A percentile compares a stretch with the other conserved stretches of the same genome.
Evolutionary conservation across 2,888 invertebrate genomes (phyloP).

Genomic region (Dasysyrphus albostriatus): DNA sequence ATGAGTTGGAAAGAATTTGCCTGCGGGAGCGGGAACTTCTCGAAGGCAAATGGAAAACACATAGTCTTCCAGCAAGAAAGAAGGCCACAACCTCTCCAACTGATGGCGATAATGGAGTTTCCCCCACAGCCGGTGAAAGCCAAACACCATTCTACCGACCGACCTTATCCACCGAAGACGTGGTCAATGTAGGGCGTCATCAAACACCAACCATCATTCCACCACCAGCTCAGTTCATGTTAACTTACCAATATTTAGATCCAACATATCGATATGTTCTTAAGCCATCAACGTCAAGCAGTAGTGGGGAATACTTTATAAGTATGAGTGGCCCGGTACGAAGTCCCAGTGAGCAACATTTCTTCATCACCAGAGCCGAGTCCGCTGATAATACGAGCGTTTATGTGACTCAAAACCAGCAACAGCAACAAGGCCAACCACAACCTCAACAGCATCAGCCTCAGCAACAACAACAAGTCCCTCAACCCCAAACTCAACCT

Average conservation of each 20-base stretch:
- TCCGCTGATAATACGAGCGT: slow-evolving; percentile 80
- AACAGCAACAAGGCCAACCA: slow-evolving; percentile 80
- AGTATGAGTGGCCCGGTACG: slow-evolving; percentile 88
- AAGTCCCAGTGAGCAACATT: slow-evolving; percentile 88
- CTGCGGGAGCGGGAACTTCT: slow-evolving; percentile 92
- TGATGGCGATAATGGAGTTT: slow-evolving; percentile 83
- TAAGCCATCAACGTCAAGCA: slow-evolving; percentile 87
- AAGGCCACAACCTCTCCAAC: slow-evolving; percentile 87
- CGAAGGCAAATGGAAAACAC: slow-evolving; percentile 95
- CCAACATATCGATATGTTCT: slow-evolving; percentile 89
- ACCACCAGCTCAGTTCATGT: slow-evolving; percentile 84
- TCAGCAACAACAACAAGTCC: slow-evolving; percentile 49
- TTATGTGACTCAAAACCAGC: slow-evolving; percentile 82
- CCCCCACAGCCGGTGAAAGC: slow-evolving; percentile 84
- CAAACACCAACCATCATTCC: slow-evolving; percentile 84
- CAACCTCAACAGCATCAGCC: slow-evolving; percentile 55
- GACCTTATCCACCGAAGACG: slow-evolving; percentile 92
- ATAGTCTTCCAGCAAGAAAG: slow-evolving; percentile 93
- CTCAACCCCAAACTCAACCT: slow-evolving; percentile 56
- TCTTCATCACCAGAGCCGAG: slow-evolving; percentile 87
- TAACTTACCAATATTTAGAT: slow-evolving; percentile 89
- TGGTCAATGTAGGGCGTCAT: slow-evolving; percentile 83
- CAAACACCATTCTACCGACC: slow-evolving; percentile 88
- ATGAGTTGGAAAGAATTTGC: slow-evolving; percentile 92
- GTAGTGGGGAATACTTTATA: slow-evolving; percentile 89